These are phyloP conservation scores for Parauchenoglanis punctatus DNA, from an alignment of 2,797 vertebrate genomes.

Conservation along the genomic window DNA sequence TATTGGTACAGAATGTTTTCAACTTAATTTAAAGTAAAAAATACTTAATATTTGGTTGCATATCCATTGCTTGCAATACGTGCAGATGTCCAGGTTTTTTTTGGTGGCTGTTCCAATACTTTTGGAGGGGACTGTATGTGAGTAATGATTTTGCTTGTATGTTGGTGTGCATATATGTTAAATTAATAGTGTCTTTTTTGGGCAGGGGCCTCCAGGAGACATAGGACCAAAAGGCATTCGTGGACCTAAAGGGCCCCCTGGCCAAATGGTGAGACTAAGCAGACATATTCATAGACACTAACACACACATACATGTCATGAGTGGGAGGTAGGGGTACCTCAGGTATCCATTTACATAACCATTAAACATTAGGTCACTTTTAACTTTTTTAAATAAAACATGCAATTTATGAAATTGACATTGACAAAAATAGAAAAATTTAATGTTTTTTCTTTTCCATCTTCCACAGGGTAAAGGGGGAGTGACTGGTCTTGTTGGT, in stretches of 20 bases:
- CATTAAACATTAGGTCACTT: neutral
- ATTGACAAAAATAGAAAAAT: neutral
- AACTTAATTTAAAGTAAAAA: too few relatives aligned
- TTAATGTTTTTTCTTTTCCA: neutral
- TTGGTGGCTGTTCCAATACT: too few relatives aligned
- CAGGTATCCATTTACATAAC: neutral
- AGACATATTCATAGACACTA: neutral
- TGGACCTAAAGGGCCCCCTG: conserved; percentile 89
- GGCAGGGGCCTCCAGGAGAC: conserved; percentile 90
- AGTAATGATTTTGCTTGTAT: neutral
- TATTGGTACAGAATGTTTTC: too few relatives aligned
- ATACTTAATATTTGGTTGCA: too few relatives aligned
- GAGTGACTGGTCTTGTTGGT: conserved; percentile 84
- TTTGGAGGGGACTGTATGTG: too few relatives aligned
- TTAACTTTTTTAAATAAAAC: neutral
- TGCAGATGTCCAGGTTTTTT: too few relatives aligned
- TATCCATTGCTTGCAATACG: too few relatives aligned
- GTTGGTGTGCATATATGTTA: conserved; percentile 11
- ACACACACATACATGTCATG: neutral
- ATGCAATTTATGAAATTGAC: neutral
- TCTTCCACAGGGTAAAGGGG: conserved; percentile 83
- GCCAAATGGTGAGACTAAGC: conserved; percentile 80
- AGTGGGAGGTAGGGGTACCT: too few relatives aligned
- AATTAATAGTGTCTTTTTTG: conserved; percentile 18
- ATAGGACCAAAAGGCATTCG: conserved; percentile 89